Conservation (phyloP, 1,140 invertebrate species). For the Pygmarrhopalites habei region DNA sequence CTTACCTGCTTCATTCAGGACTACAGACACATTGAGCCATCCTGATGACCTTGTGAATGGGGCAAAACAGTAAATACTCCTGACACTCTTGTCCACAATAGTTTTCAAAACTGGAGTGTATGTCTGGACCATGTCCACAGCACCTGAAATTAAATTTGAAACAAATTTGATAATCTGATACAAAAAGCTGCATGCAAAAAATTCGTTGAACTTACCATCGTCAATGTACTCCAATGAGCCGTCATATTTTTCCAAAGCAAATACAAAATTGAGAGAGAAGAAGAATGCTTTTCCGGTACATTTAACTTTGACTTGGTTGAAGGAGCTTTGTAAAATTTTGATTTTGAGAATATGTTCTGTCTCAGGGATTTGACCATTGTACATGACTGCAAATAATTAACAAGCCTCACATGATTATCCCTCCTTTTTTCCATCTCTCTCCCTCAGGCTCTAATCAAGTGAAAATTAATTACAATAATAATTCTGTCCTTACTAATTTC, state of each 20-base stretch:
- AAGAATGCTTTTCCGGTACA: slow-evolving; percentile 33
- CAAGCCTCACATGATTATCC: not conserved
- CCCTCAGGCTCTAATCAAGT: too few species aligned
- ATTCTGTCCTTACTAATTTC: slow-evolving; percentile 29
- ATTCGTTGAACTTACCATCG: slow-evolving; percentile 18
- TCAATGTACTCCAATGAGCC: slow-evolving; percentile 21
- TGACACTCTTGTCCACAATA: slow-evolving; percentile 14
- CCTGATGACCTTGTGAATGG: slow-evolving; percentile 31
- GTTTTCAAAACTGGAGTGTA: slow-evolving; percentile 27
- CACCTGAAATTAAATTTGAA: slow-evolving; percentile 12
- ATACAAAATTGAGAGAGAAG: slow-evolving; percentile 33
- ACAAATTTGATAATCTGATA: slow-evolving; percentile 6
- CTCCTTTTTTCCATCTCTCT: too few species aligned
- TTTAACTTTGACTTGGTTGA: slow-evolving; percentile 18
- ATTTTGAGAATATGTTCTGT: slow-evolving; percentile 30
- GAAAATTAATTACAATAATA: too few species aligned
- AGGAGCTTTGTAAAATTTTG: not conserved
- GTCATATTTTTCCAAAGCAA: slow-evolving; percentile 30
- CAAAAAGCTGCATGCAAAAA: not conserved
- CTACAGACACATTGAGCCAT: slow-evolving; percentile 31
- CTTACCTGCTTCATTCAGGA: not conserved
- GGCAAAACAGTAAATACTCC: slow-evolving; percentile 32
- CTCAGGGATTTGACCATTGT: slow-evolving; percentile 21
- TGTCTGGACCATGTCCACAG: slow-evolving; percentile 21
- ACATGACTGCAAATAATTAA: slow-evolving; percentile 29